Evolutionary conservation across 2,888 invertebrate species (phyloP).

Genomic region (Podabrus alpinus): DNA sequence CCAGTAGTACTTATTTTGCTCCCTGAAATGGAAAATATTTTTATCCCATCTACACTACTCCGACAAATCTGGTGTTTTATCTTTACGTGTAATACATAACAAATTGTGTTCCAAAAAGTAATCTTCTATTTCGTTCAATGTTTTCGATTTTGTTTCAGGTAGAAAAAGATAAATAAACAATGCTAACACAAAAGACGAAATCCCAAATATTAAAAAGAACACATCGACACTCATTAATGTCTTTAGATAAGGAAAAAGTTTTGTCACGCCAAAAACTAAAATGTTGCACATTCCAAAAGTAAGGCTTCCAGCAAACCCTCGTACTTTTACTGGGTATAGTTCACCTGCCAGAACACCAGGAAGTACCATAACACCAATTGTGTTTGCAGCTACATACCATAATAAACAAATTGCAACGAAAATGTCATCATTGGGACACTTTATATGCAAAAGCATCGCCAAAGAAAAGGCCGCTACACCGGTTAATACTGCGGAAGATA

Average conservation of each 20-base stretch:
- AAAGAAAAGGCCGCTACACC: slow-evolving; percentile 66
- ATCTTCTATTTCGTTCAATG: slow-evolving; percentile 75
- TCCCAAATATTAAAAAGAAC: slow-evolving; percentile 72
- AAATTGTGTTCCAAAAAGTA: slow-evolving; percentile 72
- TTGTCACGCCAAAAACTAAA: slow-evolving; percentile 69
- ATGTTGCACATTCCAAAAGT: slow-evolving; percentile 74
- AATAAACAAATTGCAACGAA: slow-evolving; percentile 61
- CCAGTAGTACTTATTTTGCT: too few relatives aligned
- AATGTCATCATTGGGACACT: slow-evolving; percentile 48
- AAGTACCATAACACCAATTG: slow-evolving; percentile 72
- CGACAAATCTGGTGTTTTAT: too few relatives aligned
- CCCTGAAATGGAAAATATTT: too few relatives aligned
- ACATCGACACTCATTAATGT: slow-evolving; percentile 65
- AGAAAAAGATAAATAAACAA: slow-evolving; percentile 69
- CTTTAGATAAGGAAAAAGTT: slow-evolving; percentile 69
- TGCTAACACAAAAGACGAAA: slow-evolving; percentile 65
- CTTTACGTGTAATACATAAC: slow-evolving; percentile 64
- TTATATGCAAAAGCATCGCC: slow-evolving; percentile 57
- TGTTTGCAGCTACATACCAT: slow-evolving; percentile 73
- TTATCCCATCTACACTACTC: neutral
- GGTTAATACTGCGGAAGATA: slow-evolving; percentile 70
- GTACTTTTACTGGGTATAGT: slow-evolving; percentile 71
- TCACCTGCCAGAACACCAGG: slow-evolving; percentile 80
- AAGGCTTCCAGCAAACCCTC: slow-evolving; percentile 74
- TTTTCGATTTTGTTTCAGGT: slow-evolving; percentile 76